These are phyloP conservation scores for Centropyge bicolor DNA, from an alignment of 2,797 vertebrate genomes.

Conservation along the genomic window DNA sequence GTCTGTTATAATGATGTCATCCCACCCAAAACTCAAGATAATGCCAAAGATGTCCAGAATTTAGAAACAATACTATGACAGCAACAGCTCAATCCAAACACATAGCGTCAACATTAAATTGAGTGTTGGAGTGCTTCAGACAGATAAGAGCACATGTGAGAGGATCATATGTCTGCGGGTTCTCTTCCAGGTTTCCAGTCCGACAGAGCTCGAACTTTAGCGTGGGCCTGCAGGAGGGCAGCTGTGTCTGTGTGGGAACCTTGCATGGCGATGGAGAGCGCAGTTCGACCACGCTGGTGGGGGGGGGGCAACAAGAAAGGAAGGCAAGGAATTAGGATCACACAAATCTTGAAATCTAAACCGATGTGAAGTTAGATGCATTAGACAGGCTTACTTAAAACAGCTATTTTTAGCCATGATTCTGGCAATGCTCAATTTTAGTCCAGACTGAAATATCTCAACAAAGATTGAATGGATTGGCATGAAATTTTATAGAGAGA, in stretches of 20 bases:
- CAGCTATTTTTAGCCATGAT: not conserved
- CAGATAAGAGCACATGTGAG: constrained; percentile 8
- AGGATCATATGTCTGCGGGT: not conserved
- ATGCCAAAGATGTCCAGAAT: constrained; percentile 14
- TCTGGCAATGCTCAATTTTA: not conserved
- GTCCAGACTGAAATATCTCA: not conserved
- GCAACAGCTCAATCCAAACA: constrained; percentile 15
- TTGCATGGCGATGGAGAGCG: constrained; percentile 80
- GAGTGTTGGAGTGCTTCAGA: constrained; percentile 9
- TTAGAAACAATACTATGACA: constrained; percentile 2
- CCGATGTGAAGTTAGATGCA: not conserved
- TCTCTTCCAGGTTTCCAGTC: not conserved
- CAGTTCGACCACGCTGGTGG: constrained; percentile 82
- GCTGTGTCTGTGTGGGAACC: constrained; percentile 83
- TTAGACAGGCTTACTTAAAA: not conserved
- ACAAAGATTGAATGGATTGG: not conserved
- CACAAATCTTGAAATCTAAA: not conserved
- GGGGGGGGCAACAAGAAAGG: constrained; percentile 13
- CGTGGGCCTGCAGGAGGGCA: constrained; percentile 82
- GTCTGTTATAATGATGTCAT: not conserved
- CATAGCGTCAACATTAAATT: not conserved
- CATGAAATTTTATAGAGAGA: not conserved
- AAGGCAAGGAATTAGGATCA: not conserved
- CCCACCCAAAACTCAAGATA: not conserved
- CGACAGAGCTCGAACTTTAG: constrained; percentile 74